phyloP scores from a whole-genome alignment of 2,888 invertebrate species.

The Drosophila mayaguana region DNA sequence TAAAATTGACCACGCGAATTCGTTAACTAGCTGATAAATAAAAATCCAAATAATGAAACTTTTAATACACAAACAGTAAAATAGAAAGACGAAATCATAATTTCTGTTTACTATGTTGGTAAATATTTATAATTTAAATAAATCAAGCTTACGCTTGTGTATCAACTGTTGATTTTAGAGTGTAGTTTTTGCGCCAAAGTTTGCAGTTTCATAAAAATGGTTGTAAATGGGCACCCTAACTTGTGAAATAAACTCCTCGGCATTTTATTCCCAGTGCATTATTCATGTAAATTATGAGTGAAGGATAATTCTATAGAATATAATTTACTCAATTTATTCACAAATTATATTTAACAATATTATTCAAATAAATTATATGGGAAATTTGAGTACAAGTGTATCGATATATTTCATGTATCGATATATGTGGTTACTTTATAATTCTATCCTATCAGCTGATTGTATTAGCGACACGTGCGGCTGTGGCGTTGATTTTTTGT shows the following conservation, averaged over 20 bases:
- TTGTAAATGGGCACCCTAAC: neutral
- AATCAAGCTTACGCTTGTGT: conserved; percentile 29
- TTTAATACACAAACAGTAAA: conserved; percentile 53
- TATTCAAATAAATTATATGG: too few relatives aligned
- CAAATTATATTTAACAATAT: too few relatives aligned
- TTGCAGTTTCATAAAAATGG: neutral
- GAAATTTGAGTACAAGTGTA: neutral
- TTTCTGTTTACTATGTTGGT: conserved; percentile 72
- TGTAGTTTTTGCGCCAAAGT: neutral
- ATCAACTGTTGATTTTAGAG: neutral
- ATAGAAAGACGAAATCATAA: conserved; percentile 46
- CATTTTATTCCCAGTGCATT: too few relatives aligned
- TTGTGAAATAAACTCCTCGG: too few relatives aligned
- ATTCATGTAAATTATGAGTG: too few relatives aligned
- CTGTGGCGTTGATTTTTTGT: conserved; percentile 10
- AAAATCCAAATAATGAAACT: conserved; percentile 68
- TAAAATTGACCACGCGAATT: conserved; percentile 34
- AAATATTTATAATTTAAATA: conserved; percentile 67
- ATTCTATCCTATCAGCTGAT: neutral
- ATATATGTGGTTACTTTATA: neutral
- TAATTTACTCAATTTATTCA: too few relatives aligned
- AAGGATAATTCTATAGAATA: too few relatives aligned
- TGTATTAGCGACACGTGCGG: conserved; percentile 56
- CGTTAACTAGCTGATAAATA: conserved; percentile 49
- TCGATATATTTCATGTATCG: neutral